Evolutionary conservation across 2,888 invertebrate genomes (phyloP), one percentile per base, ranked within the genome.

Genomic region (Leptogaster cylindrica): DNA sequence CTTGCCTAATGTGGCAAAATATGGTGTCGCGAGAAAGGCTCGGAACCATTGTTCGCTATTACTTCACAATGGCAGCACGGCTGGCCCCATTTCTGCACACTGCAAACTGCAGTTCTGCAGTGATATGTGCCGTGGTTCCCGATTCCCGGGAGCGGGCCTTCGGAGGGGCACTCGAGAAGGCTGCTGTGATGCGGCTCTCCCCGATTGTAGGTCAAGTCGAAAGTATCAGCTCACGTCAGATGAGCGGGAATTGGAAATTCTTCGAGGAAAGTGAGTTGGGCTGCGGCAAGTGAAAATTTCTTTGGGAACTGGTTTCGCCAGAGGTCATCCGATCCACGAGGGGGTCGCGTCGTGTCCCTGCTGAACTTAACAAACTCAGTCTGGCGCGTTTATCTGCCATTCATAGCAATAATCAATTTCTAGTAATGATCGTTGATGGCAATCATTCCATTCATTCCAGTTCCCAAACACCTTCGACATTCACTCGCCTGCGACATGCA

Each of bases 171-270:
- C 2, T 8, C 16, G 27, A 20, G 39, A 18, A 48, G 27, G 25
- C 31, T 51, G 25, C 12, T 28, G 44, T n/a, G 44, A 44, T 14
- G 18, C 46, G n/a, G 27, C 46, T n/a, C n/a, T n/a, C 46, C 46
- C 28, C 18, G 18, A 67, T 36, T 51, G 67, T 67, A 67, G 67
- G 67, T 67, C 67, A 67, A 58, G 61, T 67, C 48, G 67, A 67
- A 67, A 52, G 67, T 67, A 67, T 31, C 39, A 36, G 46, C 50
- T 63, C 51, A 64, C 67, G 67, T 51, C 63, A 64, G 61, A 36
- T 27, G n/a, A 18, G 20, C 41, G 8, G 28, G 10, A 31, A 44
- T 52, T 55, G 55, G 66, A 66, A 66, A 66, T 66, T 66, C 66
- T 66, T 66, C 66, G 66, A 66, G 44, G 66, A 66, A 66, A 66